Evolutionary conservation across 1,140 invertebrate species (phyloP), one percentile per base, ranked within the genome.

Genomic region (Drosophila watanabei): DNA sequence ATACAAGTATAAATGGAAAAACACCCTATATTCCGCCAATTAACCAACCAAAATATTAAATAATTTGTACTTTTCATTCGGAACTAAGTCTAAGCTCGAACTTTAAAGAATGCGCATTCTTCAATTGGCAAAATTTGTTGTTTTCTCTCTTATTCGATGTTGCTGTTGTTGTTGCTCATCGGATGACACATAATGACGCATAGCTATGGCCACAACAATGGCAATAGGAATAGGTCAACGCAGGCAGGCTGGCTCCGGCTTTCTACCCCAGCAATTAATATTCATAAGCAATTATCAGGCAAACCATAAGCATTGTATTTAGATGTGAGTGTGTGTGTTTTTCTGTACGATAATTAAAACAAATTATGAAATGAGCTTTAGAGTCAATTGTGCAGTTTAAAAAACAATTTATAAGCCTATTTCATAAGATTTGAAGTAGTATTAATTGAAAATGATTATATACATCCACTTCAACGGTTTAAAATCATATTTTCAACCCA

Each of bases 321-420:
- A 60, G 37, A 10, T 51, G 13, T 28, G 52, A 45, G 20, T 59
- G n/a, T 61, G n/a, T 57, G 51, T 46, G 68, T 68, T 54, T 14
- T 41, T 65, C 37, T 65, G 46, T 61, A 70, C 45, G 35, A 83
- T 80, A 88, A 89, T 88, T 85, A 85, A 89, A 81, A 79, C 83
- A 75, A 88, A 89, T 88, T 88, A 88, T 88, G 85, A 75, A 79
- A 75, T 85, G 68, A 75, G 84, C 71, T 43, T 79, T 68, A 80
- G 73, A 60, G 72, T 75, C 48, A 68, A 10, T 41, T n/a, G 35
- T 65, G 52, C 52, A 65, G 35, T 28, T 32, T 10, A 61, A 69
- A 33, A 20, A 51, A 69, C 18, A 13, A 4, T n/a, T 28, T 20
- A 5, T 13, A 32, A 10, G 24, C 7, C 1, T 33, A 48, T 11